Conservation (phyloP, 2,113 vertebrate species). For the Eurypyga helias region DNA sequence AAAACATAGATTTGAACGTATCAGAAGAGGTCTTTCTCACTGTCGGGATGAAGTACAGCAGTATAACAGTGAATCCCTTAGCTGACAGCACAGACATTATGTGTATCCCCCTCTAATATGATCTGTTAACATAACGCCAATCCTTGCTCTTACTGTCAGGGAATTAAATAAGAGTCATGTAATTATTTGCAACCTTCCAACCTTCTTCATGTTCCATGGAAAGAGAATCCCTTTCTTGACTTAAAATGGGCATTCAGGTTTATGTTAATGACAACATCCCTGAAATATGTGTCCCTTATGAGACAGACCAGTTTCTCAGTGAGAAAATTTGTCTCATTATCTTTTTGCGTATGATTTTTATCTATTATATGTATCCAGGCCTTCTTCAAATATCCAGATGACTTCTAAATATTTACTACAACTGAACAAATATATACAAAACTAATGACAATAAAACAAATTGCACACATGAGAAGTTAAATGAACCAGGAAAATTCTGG, state of each 20-base stretch:
- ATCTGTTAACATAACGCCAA: neutral
- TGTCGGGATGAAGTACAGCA: neutral
- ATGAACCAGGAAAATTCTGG: neutral
- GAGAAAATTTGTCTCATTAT: neutral
- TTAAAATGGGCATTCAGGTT: neutral
- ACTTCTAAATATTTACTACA: neutral
- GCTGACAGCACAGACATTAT: neutral
- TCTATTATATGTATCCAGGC: neutral
- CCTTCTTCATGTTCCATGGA: neutral
- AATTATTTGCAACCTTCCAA: neutral
- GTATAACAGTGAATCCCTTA: neutral
- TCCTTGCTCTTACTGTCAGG: neutral
- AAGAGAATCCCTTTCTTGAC: neutral
- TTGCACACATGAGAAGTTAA: neutral
- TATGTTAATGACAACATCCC: neutral
- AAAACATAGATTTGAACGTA: neutral
- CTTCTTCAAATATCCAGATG: neutral
- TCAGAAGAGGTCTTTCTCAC: neutral
- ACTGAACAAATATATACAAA: neutral
- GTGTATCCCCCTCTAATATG: neutral
- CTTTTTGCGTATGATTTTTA: neutral
- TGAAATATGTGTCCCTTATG: neutral
- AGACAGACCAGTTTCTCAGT: neutral
- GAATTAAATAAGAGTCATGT: neutral
- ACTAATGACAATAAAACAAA: neutral